A percentile compares a stretch with the other conserved stretches of the same genome.
phyloP scores from a whole-genome alignment of 2,888 invertebrate genomes.

The Eupithecia pulchellata region DNA sequence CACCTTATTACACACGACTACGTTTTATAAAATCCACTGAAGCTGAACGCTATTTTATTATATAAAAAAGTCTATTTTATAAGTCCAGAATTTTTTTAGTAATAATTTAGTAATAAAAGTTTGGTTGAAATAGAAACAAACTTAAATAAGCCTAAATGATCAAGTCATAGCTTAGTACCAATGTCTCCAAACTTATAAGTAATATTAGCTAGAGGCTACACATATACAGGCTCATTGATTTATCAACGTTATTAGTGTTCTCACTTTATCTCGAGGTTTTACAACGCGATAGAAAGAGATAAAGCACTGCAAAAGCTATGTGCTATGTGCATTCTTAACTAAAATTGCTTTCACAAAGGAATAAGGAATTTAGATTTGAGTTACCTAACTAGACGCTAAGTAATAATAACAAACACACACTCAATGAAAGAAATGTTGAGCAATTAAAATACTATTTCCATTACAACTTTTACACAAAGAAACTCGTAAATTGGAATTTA shows the following conservation, averaged over 20 bases:
- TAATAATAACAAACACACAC: slow-evolving; percentile 42
- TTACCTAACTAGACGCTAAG: slow-evolving; percentile 29
- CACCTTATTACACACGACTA: not conserved
- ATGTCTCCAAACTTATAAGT: not conserved
- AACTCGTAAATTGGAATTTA: not conserved
- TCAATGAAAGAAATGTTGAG: slow-evolving; percentile 50
- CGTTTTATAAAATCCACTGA: not conserved
- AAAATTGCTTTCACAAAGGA: not conserved
- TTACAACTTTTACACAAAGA: slow-evolving; percentile 18
- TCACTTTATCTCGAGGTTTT: not conserved
- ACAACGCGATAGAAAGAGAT: not conserved
- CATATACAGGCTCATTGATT: not conserved
- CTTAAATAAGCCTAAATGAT: not conserved
- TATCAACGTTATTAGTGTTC: not conserved
- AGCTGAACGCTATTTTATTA: not conserved
- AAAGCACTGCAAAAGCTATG: not conserved
- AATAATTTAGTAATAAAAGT: not conserved
- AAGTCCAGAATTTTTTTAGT: not conserved
- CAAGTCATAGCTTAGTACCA: not conserved
- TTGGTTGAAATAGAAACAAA: not conserved
- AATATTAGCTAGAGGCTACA: not conserved
- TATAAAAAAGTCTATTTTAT: not conserved
- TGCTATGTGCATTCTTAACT: not conserved
- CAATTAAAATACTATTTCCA: slow-evolving; percentile 41
- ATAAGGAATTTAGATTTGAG: slow-evolving; percentile 18